A percentile compares a stretch with the other conserved stretches of the same genome.
Conservation (phyloP, 2,888 invertebrate genomes). For the Hemicrepidius hirtus region DNA sequence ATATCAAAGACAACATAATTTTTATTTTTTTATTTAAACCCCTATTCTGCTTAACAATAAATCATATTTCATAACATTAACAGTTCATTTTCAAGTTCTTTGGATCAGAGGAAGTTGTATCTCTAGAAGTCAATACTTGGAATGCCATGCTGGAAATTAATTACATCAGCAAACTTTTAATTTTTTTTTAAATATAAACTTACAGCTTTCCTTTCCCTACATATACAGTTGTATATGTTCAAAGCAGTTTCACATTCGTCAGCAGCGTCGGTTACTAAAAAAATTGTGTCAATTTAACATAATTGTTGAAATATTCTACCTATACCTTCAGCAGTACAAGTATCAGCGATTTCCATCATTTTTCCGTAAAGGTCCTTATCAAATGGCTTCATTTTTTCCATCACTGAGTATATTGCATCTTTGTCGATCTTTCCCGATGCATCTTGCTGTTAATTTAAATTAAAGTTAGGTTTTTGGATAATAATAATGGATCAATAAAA, state of each 20-base stretch:
- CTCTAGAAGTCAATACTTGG: too few species aligned
- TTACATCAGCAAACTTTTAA: too few species aligned
- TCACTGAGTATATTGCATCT: neutral
- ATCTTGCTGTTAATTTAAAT: neutral
- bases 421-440: conserved; percentile 15
- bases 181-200: neutral
- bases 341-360: conserved; percentile 17
- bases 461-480: neutral
- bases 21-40: too few species aligned
- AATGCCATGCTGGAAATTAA: too few species aligned
- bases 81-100: too few species aligned
- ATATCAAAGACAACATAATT: too few species aligned
- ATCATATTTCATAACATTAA: too few species aligned
- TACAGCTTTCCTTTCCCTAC: conserved; percentile 11
- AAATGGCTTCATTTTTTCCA: conserved; percentile 3
- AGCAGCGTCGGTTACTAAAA: conserved; percentile 13
- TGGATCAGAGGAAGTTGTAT: too few species aligned
- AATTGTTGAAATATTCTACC: neutral
- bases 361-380: conserved; percentile 7
- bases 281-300: neutral
- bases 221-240: neutral
- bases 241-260: conserved; percentile 16
- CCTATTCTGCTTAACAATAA: too few species aligned
- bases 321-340: neutral
- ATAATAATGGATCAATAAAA: neutral